Evolutionary conservation across 2,888 invertebrate species (phyloP), one percentile per base, ranked within the genome.

Genomic region (Coenonympha arcania): DNA sequence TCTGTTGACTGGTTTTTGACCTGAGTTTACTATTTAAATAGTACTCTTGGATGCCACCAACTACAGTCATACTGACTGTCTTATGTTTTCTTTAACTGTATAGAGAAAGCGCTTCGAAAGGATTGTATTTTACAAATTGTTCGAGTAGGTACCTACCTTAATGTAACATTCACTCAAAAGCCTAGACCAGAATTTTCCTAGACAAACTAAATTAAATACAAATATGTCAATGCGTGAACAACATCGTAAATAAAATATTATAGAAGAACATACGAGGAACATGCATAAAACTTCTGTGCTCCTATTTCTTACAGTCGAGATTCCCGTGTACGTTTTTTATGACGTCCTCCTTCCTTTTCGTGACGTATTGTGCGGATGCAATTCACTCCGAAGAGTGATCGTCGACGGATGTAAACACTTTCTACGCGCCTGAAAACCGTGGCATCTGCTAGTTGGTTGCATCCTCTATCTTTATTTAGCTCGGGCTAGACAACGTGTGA

Each of bases 371-470:
- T 37, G 57, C 62, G 65, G 64, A 64, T 60, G 61, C 52, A 45
- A 45, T 45, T 37, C 52, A 46, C 42, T 40, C 48, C 53, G 73
- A 73, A 58, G 66, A 42, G 57, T 60, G 63, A 62, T 55, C 62
- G 61, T 59, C 66, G 68, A 62, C 79, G 80, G 81, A 83, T 76
- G 76, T 77, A 77, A 80, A 79, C 79, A 79, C 74, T 77, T 79
- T 79, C 45, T 45, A 45, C 19, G 45, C 45, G 45, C 80, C 45
- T 45, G 45, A 45, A 45, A 37, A 16, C 36, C 28, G 44, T 33
- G 34, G 34, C 44, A 44, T 45, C 36, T 45, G 36, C 45, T 37
- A 16, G 11, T 28, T 28, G 19, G 36, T 36, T 37, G 45, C 45
- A 37, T 45, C 45, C 45, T 45, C 37, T 37, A 24, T 26, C 28